phyloP scores from a whole-genome alignment of 2,888 invertebrate species.

The Ametastegia equiseti region DNA sequence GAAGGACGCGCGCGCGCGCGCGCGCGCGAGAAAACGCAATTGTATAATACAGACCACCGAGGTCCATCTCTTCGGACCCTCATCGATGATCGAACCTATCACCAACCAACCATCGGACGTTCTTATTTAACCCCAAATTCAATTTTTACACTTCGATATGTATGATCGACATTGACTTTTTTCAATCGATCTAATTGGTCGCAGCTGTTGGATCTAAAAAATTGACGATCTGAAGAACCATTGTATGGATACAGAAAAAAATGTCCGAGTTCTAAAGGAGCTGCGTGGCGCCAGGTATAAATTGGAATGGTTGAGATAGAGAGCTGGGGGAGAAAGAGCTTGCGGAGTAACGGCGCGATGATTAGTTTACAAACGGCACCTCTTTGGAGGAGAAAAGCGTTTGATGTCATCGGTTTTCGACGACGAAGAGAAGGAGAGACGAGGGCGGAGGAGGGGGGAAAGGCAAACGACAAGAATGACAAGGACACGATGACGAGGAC shows the following conservation, averaged over 20 bases:
- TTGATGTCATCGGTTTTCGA: constrained; percentile 53
- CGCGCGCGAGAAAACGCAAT: constrained; percentile 24
- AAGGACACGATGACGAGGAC: not conserved
- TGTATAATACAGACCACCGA: not conserved
- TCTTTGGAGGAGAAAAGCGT: constrained; percentile 51
- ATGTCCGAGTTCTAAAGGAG: not conserved
- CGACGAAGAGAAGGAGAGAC: no score
- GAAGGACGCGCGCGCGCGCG: constrained; percentile 12
- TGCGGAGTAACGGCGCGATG: constrained; percentile 45
- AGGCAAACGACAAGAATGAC: constrained; percentile 21
- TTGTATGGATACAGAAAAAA: not conserved
- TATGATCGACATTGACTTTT: no score
- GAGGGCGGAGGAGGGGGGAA: constrained; percentile 27
- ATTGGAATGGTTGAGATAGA: no score
- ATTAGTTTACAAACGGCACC: constrained; percentile 58
- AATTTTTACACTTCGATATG: no score
- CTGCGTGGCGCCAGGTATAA: not conserved
- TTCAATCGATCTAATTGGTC: no score
- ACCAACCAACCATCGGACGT: no score
- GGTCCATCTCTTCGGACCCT: not conserved
- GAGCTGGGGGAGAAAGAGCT: constrained; percentile 36
- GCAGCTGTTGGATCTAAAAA: no score
- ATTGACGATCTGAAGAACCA: not conserved
- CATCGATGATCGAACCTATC: constrained; percentile 14
- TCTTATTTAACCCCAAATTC: no score